Evolutionary conservation across 2,797 vertebrate genomes (phyloP), one percentile per base, ranked within the genome.

Genomic region (Emydoidea blandingii): DNA sequence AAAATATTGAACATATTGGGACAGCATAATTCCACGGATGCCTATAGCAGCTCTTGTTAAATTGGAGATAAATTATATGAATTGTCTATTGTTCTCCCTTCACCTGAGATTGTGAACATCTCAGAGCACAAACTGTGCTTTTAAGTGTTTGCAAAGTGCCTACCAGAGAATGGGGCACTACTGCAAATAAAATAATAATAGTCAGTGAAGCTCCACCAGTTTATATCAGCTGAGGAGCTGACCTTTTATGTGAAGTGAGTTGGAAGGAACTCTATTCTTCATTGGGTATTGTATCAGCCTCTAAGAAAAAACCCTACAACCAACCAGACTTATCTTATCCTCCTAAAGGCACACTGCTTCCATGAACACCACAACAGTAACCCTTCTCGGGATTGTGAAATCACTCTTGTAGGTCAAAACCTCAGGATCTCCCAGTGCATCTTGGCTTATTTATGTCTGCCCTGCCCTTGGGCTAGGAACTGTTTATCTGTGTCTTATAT

Each of bases 11-110:
- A n/a, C 54, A 72, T 54, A 34, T 2, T 81, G 29, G 37, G 62
- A 68, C 72, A 50, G 2, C 1, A 1, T 19, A 89, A 16, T 11
- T 72, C 0, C 2, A 3, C 10, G 8, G 44, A 50, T n/a, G 21
- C 59, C 86, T 27, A 14, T 27, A 44, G 10, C 31, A 5, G 6
- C 2, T 81, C 83, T 79, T 23, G 5, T 59, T 56, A 57, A 3
- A 53, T 87, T 3, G 44, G 31, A 31, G 4, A 50, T 5, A 87
- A 11, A 37, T 18, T 25, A 91, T 52, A 81, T 37, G 49, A 29
- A 44, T 68, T 86, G 3, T 14, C 1, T 10, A 54, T 91, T 85
- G 16, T 7, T 2, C 5, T 0, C 0, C 1, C 68, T 62, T 59
- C 5, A 41, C 9, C 29, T 10, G 19, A 89, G 81, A 57, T 0